These are phyloP conservation scores for Oxyteleia sp. DNA, from an alignment of 2,888 invertebrate genomes.

Conservation along the genomic window DNA sequence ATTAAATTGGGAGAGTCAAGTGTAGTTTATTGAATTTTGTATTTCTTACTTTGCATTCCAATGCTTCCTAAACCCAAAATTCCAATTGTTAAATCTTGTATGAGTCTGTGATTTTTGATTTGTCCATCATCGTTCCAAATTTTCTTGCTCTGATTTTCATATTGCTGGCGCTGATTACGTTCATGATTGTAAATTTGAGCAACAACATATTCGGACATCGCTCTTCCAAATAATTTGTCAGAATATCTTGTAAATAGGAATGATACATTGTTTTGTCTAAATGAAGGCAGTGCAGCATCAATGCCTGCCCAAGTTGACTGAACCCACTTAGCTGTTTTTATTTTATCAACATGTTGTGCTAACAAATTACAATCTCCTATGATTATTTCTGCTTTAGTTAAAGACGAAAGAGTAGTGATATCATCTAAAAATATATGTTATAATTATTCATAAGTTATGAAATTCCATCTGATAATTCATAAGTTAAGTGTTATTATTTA, in stretches of 20 bases:
- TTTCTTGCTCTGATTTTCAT: constrained; percentile 84
- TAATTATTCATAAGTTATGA: too few relatives aligned
- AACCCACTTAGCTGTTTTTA: constrained; percentile 87
- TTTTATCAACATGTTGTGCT: constrained; percentile 83
- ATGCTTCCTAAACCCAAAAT: constrained; percentile 89
- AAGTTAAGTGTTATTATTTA: too few relatives aligned
- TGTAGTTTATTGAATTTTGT: constrained; percentile 22
- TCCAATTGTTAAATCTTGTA: constrained; percentile 88
- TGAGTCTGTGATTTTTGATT: constrained; percentile 84
- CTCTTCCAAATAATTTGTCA: constrained; percentile 87
- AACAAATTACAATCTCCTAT: constrained; percentile 87
- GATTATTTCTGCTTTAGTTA: constrained; percentile 84
- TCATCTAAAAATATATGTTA: constrained; percentile 48
- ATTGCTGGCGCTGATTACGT: constrained; percentile 85
- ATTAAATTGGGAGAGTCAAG: too few relatives aligned
- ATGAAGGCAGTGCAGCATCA: constrained; percentile 82
- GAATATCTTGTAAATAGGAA: constrained; percentile 87
- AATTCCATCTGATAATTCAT: too few relatives aligned
- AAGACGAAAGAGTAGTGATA: neutral
- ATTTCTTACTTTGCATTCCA: constrained; percentile 87
- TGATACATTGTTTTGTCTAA: constrained; percentile 78
- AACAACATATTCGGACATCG: constrained; percentile 89
- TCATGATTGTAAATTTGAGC: constrained; percentile 88
- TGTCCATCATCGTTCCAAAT: constrained; percentile 85
- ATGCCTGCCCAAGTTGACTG: constrained; percentile 88